phyloP scores from a whole-genome alignment of 2,113 vertebrate species.

The Hippolais icterina region DNA sequence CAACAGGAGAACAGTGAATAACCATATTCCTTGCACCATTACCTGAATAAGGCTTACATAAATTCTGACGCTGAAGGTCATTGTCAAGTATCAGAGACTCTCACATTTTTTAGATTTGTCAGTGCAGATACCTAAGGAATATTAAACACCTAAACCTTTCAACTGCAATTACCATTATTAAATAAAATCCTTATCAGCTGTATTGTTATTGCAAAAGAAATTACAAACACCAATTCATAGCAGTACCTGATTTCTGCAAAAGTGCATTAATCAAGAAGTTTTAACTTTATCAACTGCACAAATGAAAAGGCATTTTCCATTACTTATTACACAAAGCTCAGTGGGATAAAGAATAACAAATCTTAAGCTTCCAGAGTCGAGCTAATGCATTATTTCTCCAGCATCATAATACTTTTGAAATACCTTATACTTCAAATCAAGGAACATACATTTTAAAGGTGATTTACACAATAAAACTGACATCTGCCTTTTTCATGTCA shows the following conservation, averaged over 20 bases:
- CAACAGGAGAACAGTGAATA: not conserved
- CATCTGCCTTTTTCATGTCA: not conserved
- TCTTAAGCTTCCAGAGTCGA: slow-evolving; percentile 51
- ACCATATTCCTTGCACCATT: slow-evolving; percentile 8
- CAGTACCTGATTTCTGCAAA: slow-evolving; percentile 32
- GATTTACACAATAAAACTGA: slow-evolving; percentile 25
- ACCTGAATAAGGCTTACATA: slow-evolving; percentile 33
- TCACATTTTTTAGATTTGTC: slow-evolving; percentile 60
- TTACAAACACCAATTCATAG: slow-evolving; percentile 26
- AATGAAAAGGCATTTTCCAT: slow-evolving; percentile 61
- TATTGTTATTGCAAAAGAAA: slow-evolving; percentile 65
- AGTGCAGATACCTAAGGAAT: slow-evolving; percentile 60
- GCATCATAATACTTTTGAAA: slow-evolving; percentile 47
- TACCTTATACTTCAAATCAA: slow-evolving; percentile 44
- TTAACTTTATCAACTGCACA: slow-evolving; percentile 63
- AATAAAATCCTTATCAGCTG: slow-evolving; percentile 63
- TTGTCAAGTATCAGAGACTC: slow-evolving; percentile 59
- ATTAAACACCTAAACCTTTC: slow-evolving; percentile 61
- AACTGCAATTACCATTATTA: slow-evolving; percentile 70
- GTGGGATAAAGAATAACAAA: slow-evolving; percentile 28
- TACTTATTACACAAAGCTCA: slow-evolving; percentile 39
- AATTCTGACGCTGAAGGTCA: slow-evolving; percentile 63
- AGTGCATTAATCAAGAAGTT: slow-evolving; percentile 68
- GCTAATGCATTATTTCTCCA: slow-evolving; percentile 46
- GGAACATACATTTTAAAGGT: not conserved